Base-by-base conservation (phyloP, 37 sponge, comb jelly and placozoan genomes). In the Aphrocallistes beatrix region DNA sequence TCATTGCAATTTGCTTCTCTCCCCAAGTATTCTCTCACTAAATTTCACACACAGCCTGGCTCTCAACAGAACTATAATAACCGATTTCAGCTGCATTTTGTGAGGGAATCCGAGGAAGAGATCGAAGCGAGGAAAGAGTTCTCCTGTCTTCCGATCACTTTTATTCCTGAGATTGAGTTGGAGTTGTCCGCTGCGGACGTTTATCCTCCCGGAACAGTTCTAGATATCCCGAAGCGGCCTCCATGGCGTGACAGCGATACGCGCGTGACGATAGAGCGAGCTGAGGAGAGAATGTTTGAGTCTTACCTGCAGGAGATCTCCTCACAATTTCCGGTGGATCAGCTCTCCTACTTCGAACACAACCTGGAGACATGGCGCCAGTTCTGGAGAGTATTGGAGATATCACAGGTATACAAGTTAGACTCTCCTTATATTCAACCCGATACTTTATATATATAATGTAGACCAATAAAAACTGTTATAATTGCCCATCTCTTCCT, bases 331-430 rank as follows among this genome's bases (percentile, higher is more conserved):
- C 10, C 25, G 21, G 39, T 39, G 25, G 83, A 90, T 50, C 60
- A 87, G 21, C 90, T 92, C 30, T 95, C 96, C 88, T 93, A 88
- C 84, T 95, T 93, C 88, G 99, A 98, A 81, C 94, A 92, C 32
- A 98, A 98, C 51, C 85, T 98, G 38, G 99, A 95, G 94, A 94
- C 99, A 0, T 98, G 99, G 99, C 38, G 96, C 34, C 94, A 98
- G 85, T 84, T 98, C 49, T 98, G 99, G 99, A 87, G 99, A 37
- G 96, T 95, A 32, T 84, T 98, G 85, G 99, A 98, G 81, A 88
- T 94, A 45, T 95, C 96, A 13, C 86, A 93, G 49, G 75, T 60
- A 60, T 32, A 19, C n/a, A 47, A n/a, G n/a, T n/a, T n/a, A n/a
- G n/a, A n/a, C n/a, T n/a, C n/a, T n/a, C n/a, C n/a, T n/a, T n/a